Conservation (phyloP, 37 sponge, comb jelly and placozoan genomes). For the Spongilla lacustris region DNA sequence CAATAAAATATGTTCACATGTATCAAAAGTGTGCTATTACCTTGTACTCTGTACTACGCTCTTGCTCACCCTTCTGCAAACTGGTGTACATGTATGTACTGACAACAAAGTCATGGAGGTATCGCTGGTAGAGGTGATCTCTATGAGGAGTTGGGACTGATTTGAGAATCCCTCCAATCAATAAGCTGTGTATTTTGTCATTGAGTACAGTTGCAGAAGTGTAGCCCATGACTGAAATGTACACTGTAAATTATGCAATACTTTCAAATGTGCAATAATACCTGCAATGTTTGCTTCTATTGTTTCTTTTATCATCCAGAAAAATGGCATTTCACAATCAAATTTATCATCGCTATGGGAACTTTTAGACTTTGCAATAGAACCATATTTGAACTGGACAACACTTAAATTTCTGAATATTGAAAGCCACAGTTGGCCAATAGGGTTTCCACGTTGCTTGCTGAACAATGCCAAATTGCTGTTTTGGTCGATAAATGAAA, state of each 20-base stretch:
- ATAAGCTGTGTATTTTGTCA: not conserved
- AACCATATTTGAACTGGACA: slow-evolving; percentile 21
- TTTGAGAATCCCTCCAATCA: slow-evolving; percentile 27
- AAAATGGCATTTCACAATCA: slow-evolving; percentile 83
- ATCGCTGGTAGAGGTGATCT: slow-evolving; percentile 46
- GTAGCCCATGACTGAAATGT: not conserved
- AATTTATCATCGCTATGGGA: not conserved
- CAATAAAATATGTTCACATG: not conserved
- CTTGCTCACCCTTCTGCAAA: slow-evolving; percentile 13
- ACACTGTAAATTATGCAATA: not conserved
- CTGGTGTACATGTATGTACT: slow-evolving; percentile 43
- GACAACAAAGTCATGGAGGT: slow-evolving; percentile 57
- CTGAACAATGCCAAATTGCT: slow-evolving; percentile 23
- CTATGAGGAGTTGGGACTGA: slow-evolving; percentile 7
- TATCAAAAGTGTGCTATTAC: not conserved
- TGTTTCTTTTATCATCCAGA: slow-evolving; percentile 72
- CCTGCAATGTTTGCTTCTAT: slow-evolving; percentile 40
- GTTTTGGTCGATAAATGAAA: slow-evolving; percentile 37
- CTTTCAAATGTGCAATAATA: not conserved
- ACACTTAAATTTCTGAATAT: not conserved
- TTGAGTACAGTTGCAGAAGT: not conserved
- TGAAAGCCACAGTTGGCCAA: not conserved
- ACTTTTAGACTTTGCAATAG: not conserved
- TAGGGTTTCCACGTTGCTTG: not conserved
- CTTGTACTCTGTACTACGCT: slow-evolving; percentile 9